A percentile compares a stretch with the other conserved stretches of the same genome.
Evolutionary conservation across 2,888 invertebrate genomes (phyloP).

Genomic region (Sylvicola fuscatus): DNA sequence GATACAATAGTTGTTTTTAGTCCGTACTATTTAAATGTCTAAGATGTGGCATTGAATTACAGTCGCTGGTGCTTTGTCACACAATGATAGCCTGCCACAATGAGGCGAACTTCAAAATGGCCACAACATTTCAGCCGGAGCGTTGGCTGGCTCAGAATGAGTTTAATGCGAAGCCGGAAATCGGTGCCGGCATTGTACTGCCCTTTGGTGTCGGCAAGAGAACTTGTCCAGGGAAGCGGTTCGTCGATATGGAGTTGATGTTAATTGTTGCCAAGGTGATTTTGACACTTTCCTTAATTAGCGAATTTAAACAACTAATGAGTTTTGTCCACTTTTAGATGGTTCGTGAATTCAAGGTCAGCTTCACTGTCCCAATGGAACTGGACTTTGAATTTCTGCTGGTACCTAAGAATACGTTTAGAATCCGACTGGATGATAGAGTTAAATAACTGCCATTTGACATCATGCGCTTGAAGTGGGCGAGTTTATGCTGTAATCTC

Average conservation of each 20-base stretch:
- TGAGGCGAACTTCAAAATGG: constrained; percentile 51
- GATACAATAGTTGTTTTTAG: no score
- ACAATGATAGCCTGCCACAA: constrained; percentile 63
- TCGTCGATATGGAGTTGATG: constrained; percentile 58
- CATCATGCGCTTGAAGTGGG: no score
- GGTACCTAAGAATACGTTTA: constrained; percentile 53
- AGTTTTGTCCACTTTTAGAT: constrained; percentile 27
- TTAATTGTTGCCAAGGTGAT: constrained; percentile 49
- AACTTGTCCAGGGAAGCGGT: constrained; percentile 70
- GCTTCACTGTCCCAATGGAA: constrained; percentile 43
- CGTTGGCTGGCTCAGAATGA: constrained; percentile 38
- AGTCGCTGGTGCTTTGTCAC: constrained; percentile 63
- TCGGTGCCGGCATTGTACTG: constrained; percentile 41
- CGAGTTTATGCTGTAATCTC: no score
- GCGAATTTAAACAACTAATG: neutral
- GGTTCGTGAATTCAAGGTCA: constrained; percentile 47
- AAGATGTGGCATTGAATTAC: constrained; percentile 13
- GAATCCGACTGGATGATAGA: constrained; percentile 42
- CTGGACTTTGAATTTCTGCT: constrained; percentile 65
- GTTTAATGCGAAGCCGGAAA: constrained; percentile 21
- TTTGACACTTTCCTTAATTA: neutral
- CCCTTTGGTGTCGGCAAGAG: constrained; percentile 65
- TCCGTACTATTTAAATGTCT: no score
- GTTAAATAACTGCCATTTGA: no score
- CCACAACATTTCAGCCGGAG: constrained; percentile 51